Conservation (phyloP, 2,797 vertebrate species). For the Toxotes lorentzi region DNA sequence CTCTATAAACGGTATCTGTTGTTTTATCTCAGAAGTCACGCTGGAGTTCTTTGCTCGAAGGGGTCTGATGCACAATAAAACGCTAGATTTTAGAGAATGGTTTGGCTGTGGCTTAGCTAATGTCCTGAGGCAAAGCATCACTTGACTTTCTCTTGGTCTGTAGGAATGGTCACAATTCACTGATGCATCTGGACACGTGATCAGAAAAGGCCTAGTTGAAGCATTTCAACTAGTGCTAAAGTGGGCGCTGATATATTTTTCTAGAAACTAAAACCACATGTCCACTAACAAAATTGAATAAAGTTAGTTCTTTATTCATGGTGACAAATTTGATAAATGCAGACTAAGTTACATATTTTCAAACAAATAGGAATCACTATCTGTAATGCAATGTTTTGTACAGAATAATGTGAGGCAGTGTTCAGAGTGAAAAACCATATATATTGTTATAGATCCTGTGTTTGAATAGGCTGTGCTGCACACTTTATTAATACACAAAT, state of each 20-base stretch:
- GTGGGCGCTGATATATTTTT: background rate
- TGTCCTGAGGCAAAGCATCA: conserved; percentile 60
- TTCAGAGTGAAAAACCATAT: background rate
- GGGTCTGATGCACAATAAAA: conserved; percentile 32
- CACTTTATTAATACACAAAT: conserved; percentile 5
- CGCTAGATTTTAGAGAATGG: conserved; percentile 38
- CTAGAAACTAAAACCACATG: background rate
- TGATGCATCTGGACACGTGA: conserved; percentile 10
- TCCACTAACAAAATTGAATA: background rate
- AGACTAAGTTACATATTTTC: background rate
- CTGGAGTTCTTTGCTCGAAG: conserved; percentile 45
- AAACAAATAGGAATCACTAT: background rate
- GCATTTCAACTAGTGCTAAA: background rate
- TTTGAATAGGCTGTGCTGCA: background rate
- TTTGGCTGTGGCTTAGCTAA: conserved; percentile 31
- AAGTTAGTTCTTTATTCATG: background rate
- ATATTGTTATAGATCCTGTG: background rate
- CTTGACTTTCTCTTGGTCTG: conserved; percentile 64
- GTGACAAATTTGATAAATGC: background rate
- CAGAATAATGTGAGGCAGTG: background rate
- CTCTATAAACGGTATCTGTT: conserved; percentile 48
- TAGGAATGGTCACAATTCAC: background rate
- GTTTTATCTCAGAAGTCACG: conserved; percentile 53
- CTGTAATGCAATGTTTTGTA: no score
- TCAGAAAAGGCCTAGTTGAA: background rate